These are phyloP conservation scores for Dasypogon diadema DNA, from an alignment of 2,888 invertebrate species.

Conservation along the genomic window DNA sequence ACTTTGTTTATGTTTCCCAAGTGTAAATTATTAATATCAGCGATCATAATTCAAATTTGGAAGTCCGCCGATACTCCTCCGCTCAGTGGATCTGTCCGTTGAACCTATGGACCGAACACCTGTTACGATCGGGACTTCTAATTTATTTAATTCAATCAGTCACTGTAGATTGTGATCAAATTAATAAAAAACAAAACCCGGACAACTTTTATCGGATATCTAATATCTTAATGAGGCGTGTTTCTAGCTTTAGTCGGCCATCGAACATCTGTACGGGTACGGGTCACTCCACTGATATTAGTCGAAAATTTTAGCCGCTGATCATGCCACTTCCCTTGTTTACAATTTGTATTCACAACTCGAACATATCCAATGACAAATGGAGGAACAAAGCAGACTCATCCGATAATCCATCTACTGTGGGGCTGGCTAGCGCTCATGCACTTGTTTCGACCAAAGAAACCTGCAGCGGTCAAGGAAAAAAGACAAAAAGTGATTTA, in stretches of 20 bases:
- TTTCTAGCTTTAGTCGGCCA: background rate
- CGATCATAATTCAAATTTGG: constrained; percentile 25
- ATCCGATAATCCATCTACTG: constrained; percentile 36
- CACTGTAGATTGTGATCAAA: constrained; percentile 19
- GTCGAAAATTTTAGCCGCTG: constrained; percentile 21
- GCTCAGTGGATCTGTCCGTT: background rate
- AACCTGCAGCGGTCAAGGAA: constrained; percentile 33
- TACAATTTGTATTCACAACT: constrained; percentile 49
- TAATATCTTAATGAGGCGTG: constrained; percentile 43
- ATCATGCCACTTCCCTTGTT: constrained; percentile 21
- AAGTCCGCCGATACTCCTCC: background rate
- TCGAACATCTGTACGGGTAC: constrained; percentile 2
- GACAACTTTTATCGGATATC: constrained; percentile 27
- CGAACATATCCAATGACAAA: constrained; percentile 49
- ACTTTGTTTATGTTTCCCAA: constrained; percentile 27
- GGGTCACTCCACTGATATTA: background rate
- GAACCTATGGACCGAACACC: background rate
- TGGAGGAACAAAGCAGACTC: constrained; percentile 35
- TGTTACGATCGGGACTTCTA: background rate
- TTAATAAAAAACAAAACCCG: constrained; percentile 22
- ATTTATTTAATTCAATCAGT: constrained; percentile 17
- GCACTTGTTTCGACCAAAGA: constrained; percentile 47
- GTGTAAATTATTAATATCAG: constrained; percentile 33
- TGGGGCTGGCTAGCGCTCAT: constrained; percentile 18
- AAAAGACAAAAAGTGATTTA: constrained; percentile 54